These are phyloP conservation scores for Ametastegia equiseti DNA, from an alignment of 2,888 invertebrate species.

Conservation along the genomic window DNA sequence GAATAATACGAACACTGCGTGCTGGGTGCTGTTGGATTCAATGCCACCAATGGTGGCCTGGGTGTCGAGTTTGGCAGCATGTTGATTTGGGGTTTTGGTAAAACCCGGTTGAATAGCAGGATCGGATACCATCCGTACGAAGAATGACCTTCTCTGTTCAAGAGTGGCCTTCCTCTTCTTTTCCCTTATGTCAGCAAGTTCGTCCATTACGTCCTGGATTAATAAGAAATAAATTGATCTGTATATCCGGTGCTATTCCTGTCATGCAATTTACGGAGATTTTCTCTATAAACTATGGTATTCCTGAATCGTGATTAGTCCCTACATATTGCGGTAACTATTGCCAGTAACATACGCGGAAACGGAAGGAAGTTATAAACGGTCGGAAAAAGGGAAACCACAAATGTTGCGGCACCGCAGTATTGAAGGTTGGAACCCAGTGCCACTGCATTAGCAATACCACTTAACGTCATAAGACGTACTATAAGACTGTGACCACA, in stretches of 20 bases:
- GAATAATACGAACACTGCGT: constrained; percentile 7
- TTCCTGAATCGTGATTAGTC: not conserved
- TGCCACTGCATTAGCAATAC: too few relatives aligned
- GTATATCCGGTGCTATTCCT: too few relatives aligned
- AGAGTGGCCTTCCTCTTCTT: constrained; percentile 88
- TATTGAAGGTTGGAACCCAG: too few relatives aligned
- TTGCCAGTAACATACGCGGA: not conserved
- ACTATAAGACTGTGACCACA: not conserved
- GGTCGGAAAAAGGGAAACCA: not conserved
- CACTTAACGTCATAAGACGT: not conserved
- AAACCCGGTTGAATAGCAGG: constrained; percentile 86
- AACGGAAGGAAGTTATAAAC: not conserved
- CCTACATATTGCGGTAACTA: not conserved
- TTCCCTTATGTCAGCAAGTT: constrained; percentile 85
- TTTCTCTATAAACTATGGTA: too few relatives aligned
- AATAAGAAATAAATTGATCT: too few relatives aligned
- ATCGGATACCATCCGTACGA: constrained; percentile 98
- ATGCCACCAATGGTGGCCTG: constrained; percentile 70
- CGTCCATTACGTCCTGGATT: constrained; percentile 81
- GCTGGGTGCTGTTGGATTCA: constrained; percentile 63
- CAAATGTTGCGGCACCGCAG: not conserved
- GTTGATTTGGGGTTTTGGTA: constrained; percentile 72
- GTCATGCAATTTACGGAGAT: too few relatives aligned
- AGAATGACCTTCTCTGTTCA: constrained; percentile 95
- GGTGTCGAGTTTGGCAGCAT: constrained; percentile 69